Evolutionary conservation across 2,797 vertebrate species (phyloP), one percentile per base, ranked within the genome.

Genomic region (Pseudomugil gertrudae): DNA sequence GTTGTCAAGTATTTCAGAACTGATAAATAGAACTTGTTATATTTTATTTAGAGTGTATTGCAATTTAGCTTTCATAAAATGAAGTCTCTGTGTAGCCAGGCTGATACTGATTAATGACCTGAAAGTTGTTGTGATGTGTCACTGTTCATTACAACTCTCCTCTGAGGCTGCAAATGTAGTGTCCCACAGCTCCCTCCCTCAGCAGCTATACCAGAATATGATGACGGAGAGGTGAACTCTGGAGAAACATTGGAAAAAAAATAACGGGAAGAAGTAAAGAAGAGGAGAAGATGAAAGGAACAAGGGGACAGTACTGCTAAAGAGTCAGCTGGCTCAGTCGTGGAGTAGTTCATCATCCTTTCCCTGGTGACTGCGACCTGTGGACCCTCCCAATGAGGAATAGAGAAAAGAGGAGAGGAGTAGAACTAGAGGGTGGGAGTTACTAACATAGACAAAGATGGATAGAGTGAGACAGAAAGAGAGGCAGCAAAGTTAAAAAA

Each of bases 101-200:
- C 21, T 78, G 53, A 65, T 27, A 30, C 89, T 84, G 89, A 93
- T 94, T 93, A 94, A 94, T 93, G 87, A 91, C 87, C 89, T 90
- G 81, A 92, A 91, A 90, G 93, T 90, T 86, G 79, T 89, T 85
- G 81, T 78, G 64, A 61, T 53, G 74, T 70, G 84, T 86, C 86
- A 90, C 78, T 72, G 71, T 82, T 59, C 78, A 75, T 54, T 6
- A 14, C 2, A n/a, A 40, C 64, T 69, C 81, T 84, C 63, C 73
- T 90, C 70, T 50, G 63, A 59, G 59, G 66, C 47, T 59, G 61
- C 76, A 75, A 80, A 64, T 58, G 55, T 45, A 33, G 54, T 17
- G 57, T 84, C 80, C 69, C 81, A 51, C 53, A 43, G 75, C 72
- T 63, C 66, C 67, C 27, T 68, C 72, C 40, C 53, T 78, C 63